Base-by-base conservation (phyloP, 2,888 invertebrate genomes). In the Mycalesis mineus region DNA sequence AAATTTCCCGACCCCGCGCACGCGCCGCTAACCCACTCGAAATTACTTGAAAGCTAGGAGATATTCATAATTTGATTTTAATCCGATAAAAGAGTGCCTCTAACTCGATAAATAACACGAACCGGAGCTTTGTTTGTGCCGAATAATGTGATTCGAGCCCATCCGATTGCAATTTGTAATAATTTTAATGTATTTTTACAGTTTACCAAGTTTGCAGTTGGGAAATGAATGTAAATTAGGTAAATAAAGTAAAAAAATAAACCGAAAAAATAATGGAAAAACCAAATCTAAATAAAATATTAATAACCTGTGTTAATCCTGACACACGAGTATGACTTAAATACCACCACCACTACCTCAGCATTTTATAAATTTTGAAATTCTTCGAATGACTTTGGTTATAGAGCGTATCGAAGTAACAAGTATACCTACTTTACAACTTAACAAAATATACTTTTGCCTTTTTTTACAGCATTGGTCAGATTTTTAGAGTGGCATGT, bases 111-210 rank as follows among this genome's bases (percentile, higher is more conserved):
- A 82, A 81, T 78, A 80, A 78, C 75, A 70, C 68, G 62, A 68
- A 65, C 62, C 58, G 67, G n/a, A 62, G 57, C 69, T 73, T 78
- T 82, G 80, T 83, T 78, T 76, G 75, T 64, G 57, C 37, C 40
- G 65, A 65, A 65, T 78, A 77, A 80, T 81, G 76, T 75, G 75
- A 75, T 80, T 84, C 78, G 78, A 73, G 74, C 74, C 79, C 80
- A 80, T 84, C 73, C 74, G 69, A 77, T 74, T 66, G 67, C 77
- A 77, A 87, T 87, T 88, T 84, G 85, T 84, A 82, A 86, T 82
- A 77, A 85, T 80, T 88, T 84, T 83, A 83, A 84, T 84, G 82
- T 69, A 72, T 29, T 15, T 14, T 31, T 15, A 6, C 14, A 47
- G 31, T 15, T 33, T 47, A 33, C 11, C 6, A 47, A 47, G 11